Base-by-base conservation (phyloP, 35 echinoderm and acorn worm genomes). In the Diadema setosum region DNA sequence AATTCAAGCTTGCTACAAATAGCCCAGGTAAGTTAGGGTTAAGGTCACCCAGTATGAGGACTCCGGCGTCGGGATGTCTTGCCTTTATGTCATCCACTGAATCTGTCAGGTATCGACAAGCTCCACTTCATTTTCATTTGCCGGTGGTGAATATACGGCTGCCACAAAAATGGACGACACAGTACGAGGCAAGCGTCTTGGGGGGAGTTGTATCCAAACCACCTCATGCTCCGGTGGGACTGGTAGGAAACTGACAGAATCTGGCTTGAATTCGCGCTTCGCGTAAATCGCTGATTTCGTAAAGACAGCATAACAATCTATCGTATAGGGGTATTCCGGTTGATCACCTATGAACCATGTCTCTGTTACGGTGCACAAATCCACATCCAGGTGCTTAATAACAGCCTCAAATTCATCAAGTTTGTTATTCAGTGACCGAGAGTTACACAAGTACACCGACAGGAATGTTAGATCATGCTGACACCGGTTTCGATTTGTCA, bases 371-470 rank as follows among this genome's bases (percentile, higher is more conserved):
- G 64, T 65, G 36, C 61, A 70, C 36, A 87, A 42, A 29, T 87
- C 85, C 14, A 74, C 26, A 8, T 74, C 64, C 45, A 40, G 34
- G 20, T 65, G 3, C 32, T 39, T 31, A 86, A 86, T 39, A 5
- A 86, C 36, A 12, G 60, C 14, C 45, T 42, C 26, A 46, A 59
- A 87, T 50, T 87, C 67, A 34, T 87, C 85, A 25, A 87, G 63
- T 69, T 87, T 87, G 35, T 87, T 87, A 34, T 70, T 69, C 14
- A 78, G 45, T 23, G 85, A 87, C 5, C 85, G 85, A 5, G 85
- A 42, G 30, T 87, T 87, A 39, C 65, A 87, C 42, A 87, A 16
- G 20, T 75, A 87, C 4, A 87, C 20, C 2, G 63, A 58, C 11
- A 32, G 58, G 14, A 80, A 40, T 14, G 11, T 70, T 55, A 2